These are phyloP conservation scores for Miltochrista miniata DNA, from an alignment of 2,888 invertebrate species.

Conservation along the genomic window DNA sequence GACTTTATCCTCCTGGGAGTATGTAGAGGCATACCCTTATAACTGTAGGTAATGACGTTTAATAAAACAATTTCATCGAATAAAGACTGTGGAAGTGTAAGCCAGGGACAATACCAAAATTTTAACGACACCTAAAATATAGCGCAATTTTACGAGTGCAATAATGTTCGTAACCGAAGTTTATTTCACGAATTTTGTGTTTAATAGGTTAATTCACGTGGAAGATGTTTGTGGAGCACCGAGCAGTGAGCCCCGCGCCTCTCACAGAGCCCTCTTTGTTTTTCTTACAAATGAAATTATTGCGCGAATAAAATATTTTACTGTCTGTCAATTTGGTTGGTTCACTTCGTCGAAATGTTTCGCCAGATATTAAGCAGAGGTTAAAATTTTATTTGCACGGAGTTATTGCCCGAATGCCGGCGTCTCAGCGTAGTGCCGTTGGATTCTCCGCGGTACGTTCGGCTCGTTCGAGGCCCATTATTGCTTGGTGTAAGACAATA, in stretches of 20 bases:
- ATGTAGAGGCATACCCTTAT: too few species aligned
- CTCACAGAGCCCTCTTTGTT: constrained; percentile 56
- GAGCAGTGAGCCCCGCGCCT: constrained; percentile 17
- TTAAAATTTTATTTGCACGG: constrained; percentile 79
- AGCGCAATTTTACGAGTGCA: constrained; percentile 56
- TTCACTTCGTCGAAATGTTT: constrained; percentile 62
- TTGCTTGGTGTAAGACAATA: constrained; percentile 71
- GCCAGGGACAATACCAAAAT: constrained; percentile 26
- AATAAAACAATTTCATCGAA: constrained; percentile 20
- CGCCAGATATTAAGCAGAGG: constrained; percentile 79
- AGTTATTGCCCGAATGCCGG: constrained; percentile 66
- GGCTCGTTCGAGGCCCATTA: constrained; percentile 62
- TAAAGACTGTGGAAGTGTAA: constrained; percentile 18
- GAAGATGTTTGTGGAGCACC: constrained; percentile 70
- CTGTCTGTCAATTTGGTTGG: constrained; percentile 79
- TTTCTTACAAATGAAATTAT: constrained; percentile 82
- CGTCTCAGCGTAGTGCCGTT: constrained; percentile 61
- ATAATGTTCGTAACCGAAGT: constrained; percentile 52
- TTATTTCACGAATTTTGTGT: constrained; percentile 67
- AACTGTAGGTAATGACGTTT: constrained; percentile 15
- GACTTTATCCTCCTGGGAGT: too few species aligned
- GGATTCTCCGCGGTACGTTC: constrained; percentile 61
- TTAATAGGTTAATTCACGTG: constrained; percentile 80
- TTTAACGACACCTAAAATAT: constrained; percentile 42
- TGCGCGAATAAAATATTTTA: constrained; percentile 81